Base-by-base conservation (phyloP, 2,113 vertebrate species). In the Elgaria multicarinata region DNA sequence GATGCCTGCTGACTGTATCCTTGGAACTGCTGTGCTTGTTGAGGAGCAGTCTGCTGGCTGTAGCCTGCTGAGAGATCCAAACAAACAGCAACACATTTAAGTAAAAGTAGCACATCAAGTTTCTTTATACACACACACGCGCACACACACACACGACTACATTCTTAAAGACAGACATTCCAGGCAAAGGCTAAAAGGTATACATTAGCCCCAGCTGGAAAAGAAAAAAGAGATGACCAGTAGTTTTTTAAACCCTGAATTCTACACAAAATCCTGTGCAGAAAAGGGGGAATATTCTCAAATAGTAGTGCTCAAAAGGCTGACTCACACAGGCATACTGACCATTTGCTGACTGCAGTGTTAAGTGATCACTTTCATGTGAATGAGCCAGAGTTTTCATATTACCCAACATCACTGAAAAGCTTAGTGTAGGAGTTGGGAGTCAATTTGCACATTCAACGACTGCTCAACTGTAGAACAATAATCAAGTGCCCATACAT, bases 11-110 rank as follows among this genome's bases (percentile, higher is more conserved):
- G 97, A 28, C 95, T 97, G 90, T 99, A 99, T 95, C 98, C 98
- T 86, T 98, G 98, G 96, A 98, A 99, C 96, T 98, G 99, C 96
- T 98, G 99, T 53, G 97, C 96, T 64, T 96, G 98, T 86, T 98
- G 98, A 80, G 98, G 97, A 82, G 98, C 97, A 1, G 98, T 96
- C 96, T 98, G 99, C 94, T 98, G 96, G 91, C 94, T 98, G 95
- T 99, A 99, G 87, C 98, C 98, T 96, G 97, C 97, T 98, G 96
- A 86, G 91, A 96, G 96, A 80, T 89, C 79, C 71, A 97, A 94
- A 91, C 62, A 91, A 93, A 80, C 1, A 12, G 69, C 13, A 64
- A 88, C 0, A 75, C 2, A 10, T 39, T 93, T 31, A 94, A 91
- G 4, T 50, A 58, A 86, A 39, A 0, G 33, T 24, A 0, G 1